Conservation (phyloP, 2,113 vertebrate species). For the Herpailurus yagouaroundi region DNA sequence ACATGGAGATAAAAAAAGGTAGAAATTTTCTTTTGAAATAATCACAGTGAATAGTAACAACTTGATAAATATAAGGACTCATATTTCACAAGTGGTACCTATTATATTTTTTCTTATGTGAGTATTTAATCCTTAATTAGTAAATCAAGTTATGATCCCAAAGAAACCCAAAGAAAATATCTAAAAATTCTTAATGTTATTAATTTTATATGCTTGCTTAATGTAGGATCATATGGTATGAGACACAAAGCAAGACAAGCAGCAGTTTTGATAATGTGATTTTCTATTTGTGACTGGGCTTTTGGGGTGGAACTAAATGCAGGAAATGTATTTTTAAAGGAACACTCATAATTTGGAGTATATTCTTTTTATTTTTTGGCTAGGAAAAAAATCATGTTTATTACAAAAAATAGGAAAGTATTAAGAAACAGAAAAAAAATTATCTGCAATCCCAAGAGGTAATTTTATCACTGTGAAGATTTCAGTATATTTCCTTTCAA, state of each 20-base stretch:
- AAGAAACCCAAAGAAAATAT: background rate
- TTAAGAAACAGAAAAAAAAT: background rate
- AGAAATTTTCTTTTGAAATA: background rate
- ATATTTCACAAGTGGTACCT: background rate
- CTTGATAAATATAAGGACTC: background rate
- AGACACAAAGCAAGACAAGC: background rate
- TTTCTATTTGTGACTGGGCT: background rate
- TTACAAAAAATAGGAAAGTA: background rate
- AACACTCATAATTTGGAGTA: background rate
- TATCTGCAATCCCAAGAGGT: background rate
- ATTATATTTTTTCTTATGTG: background rate
- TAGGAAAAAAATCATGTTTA: background rate
- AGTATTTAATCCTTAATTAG: background rate
- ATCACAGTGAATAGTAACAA: background rate
- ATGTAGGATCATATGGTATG: background rate
- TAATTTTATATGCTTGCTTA: background rate
- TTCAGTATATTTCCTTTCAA: background rate
- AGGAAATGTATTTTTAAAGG: background rate
- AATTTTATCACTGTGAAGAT: background rate
- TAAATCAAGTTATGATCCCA: background rate
- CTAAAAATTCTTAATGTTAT: background rate
- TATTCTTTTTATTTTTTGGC: background rate
- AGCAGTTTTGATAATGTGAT: background rate
- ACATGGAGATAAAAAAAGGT: background rate
- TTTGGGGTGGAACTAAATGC: background rate